Percentiles rank a stretch among this genome's conserved stretches.
phyloP scores from a whole-genome alignment of 92 coral and sea anemone species.

The Paramuricea clavata region DNA sequence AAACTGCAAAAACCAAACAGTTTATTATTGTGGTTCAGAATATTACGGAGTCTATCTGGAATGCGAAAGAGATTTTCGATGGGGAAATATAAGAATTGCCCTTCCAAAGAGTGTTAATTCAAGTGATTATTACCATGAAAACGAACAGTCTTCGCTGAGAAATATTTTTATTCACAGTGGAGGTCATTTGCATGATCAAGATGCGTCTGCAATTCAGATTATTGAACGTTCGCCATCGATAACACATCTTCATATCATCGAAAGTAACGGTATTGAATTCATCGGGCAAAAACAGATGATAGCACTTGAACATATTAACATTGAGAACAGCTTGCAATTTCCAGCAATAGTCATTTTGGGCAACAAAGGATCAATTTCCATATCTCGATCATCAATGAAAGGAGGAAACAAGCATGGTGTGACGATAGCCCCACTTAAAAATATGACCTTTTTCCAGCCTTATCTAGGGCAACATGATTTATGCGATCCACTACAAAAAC shows the following conservation, averaged over 20 bases:
- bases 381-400: background rate
- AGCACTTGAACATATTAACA: background rate
- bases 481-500: background rate
- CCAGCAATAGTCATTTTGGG: slow-evolving; percentile 18
- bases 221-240: slow-evolving; percentile 5
- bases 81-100: slow-evolving; percentile 26
- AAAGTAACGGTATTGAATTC: slow-evolving; percentile 9
- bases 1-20: background rate
- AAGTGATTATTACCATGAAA: background rate
- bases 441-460: background rate
- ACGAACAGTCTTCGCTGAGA: background rate
- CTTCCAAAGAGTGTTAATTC: background rate
- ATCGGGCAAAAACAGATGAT: background rate
- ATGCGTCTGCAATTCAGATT: slow-evolving; percentile 2
- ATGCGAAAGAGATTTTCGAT: background rate
- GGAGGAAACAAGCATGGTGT: background rate
- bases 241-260: background rate
- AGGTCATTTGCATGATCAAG: background rate
- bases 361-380: slow-evolving; percentile 9
- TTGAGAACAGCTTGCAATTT: background rate
- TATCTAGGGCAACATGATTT: slow-evolving; percentile 5
- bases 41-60: background rate
- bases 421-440: slow-evolving; percentile 13
- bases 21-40: background rate
- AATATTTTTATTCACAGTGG: background rate